Conservation (phyloP, 1,140 invertebrate species). For the Leucophenga varia region DNA sequence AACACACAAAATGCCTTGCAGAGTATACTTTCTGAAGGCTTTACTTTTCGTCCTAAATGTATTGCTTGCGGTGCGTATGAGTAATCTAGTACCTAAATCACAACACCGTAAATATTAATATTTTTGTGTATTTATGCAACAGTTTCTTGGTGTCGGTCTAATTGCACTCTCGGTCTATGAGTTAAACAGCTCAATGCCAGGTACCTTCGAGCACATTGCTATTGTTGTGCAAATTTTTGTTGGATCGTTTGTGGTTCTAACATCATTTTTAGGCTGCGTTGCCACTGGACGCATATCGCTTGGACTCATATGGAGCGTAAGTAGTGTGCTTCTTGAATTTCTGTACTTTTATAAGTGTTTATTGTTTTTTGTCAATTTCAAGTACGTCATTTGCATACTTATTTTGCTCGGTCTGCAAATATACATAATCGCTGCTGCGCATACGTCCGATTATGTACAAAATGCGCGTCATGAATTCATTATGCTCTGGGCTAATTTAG, state of each 20-base stretch:
- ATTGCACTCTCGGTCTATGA: slow-evolving; percentile 46
- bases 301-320: slow-evolving; percentile 46
- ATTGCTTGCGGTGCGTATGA: slow-evolving; percentile 46
- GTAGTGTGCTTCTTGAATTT: slow-evolving; percentile 6
- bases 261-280: slow-evolving; percentile 47
- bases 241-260: slow-evolving; percentile 47
- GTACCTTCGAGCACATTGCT: slow-evolving; percentile 48
- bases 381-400: slow-evolving; percentile 44
- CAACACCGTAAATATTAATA: not conserved
- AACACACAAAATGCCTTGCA: slow-evolving; percentile 28
- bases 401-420: slow-evolving; percentile 44
- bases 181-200: slow-evolving; percentile 41
- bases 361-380: not conserved
- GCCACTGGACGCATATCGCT: slow-evolving; percentile 36
- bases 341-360: not conserved
- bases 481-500: slow-evolving; percentile 32
- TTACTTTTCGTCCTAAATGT: slow-evolving; percentile 43
- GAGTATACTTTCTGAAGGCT: slow-evolving; percentile 36
- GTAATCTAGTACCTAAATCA: slow-evolving; percentile 14
- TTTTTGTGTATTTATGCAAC: too few species aligned
- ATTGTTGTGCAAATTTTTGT: slow-evolving; percentile 51
- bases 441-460: slow-evolving; percentile 43
- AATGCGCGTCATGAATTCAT: slow-evolving; percentile 34
- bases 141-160: slow-evolving; percentile 45
- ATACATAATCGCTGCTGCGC: slow-evolving; percentile 43